These are phyloP conservation scores for Drosophila grimshawi DNA, from an alignment of 1,140 invertebrate species.

Conservation along the genomic window DNA sequence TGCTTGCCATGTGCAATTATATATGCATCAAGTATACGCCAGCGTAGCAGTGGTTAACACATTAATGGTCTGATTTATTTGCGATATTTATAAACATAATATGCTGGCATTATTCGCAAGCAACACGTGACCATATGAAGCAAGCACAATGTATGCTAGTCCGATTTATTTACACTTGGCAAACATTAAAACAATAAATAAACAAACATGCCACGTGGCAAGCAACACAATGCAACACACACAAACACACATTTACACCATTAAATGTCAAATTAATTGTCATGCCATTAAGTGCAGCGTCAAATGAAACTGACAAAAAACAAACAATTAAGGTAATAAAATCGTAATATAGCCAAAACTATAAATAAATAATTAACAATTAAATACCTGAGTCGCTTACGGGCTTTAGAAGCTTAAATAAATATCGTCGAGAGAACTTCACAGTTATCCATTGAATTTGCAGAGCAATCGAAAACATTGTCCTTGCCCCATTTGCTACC, in stretches of 20 bases:
- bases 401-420: constrained; percentile 34
- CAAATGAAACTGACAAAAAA: constrained; percentile 41
- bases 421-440: constrained; percentile 46
- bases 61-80: constrained; percentile 75
- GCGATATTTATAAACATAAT: constrained; percentile 70
- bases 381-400: constrained; percentile 44
- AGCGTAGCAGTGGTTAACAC: constrained; percentile 60
- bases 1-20: constrained; percentile 39
- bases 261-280: constrained; percentile 76
- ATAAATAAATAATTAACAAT: constrained; percentile 47
- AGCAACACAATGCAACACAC: constrained; percentile 29
- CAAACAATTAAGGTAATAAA: constrained; percentile 40
- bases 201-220: constrained; percentile 32
- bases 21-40: constrained; percentile 42
- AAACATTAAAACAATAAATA: constrained; percentile 71
- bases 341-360: constrained; percentile 49
- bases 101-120: constrained; percentile 41
- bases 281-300: constrained; percentile 72
- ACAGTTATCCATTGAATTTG: constrained; percentile 61
- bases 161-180: constrained; percentile 58
- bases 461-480: constrained; percentile 66
- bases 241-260: constrained; percentile 30
- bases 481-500: constrained; percentile 25
- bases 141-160: constrained; percentile 48
- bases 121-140: constrained; percentile 64